Base-by-base conservation (phyloP, 2,113 vertebrate genomes). In the Aix galericulata region DNA sequence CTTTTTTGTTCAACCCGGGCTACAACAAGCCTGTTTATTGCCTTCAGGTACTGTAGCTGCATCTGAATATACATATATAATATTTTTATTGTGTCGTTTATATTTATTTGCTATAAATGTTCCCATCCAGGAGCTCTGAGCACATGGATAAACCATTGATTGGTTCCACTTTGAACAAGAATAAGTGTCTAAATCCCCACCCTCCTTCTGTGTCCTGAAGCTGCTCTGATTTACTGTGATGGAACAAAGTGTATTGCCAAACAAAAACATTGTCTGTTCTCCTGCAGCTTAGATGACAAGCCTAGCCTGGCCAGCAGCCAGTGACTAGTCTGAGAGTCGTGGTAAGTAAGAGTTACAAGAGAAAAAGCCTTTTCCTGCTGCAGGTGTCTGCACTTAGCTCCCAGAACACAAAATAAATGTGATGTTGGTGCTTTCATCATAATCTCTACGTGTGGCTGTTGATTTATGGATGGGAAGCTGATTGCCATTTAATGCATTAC, bases 401-500 rank as follows among this genome's bases (percentile, higher is more conserved):
- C 71, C 31, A 62, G 64, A 48, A 31, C 31, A 9, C 3, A 3
- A 10, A 6, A 1, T 8, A 22, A 69, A 48, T 1, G 21, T 9
- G 60, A 9, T 6, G 2, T 32, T 14, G 0, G 78, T 22, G 67
- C 36, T 73, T 46, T 82, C 53, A 36, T 50, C 74, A 11, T 8
- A 0, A 27, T 26, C 21, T 48, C 1, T 25, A 44, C 53, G 36
- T 88, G 17, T 38, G 71, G 40, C 55, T 74, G 42, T 8, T 93
- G 88, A 72, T 95, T 90, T 78, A 67, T 38, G 68, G 82, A 88
- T 40, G 76, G 88, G 64, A 81, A 93, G 38, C 81, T 91, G 48
- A 6, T 74, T 87, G 64, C 44, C 32, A 5, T 72, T 82, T 58
- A 72, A 42, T 82, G 63, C 44, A 6, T 60, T 66, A 52, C 34